A percentile compares a stretch with the other conserved stretches of the same genome.
phyloP scores from a whole-genome alignment of 2,888 invertebrate species.

The Malthinus flaveolus region DNA sequence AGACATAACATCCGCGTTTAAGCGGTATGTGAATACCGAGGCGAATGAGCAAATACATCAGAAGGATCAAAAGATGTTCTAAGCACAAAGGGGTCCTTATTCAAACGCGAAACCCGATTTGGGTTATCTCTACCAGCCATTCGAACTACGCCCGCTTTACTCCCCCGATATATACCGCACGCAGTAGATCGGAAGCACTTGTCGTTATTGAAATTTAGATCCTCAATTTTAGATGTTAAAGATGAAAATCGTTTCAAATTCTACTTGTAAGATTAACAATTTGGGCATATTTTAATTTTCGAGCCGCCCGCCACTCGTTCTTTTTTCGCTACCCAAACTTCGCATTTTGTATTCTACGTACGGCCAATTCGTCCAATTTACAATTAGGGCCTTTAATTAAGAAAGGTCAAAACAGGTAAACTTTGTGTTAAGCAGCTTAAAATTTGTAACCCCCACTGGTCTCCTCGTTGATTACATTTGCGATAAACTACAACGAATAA shows the following conservation, averaged over 20 bases:
- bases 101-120: conserved; percentile 53
- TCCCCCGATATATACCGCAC: conserved; percentile 29
- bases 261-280: conserved; percentile 18
- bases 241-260: conserved; percentile 27
- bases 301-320: neutral
- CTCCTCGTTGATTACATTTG: too few species aligned
- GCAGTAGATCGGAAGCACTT: conserved; percentile 34
- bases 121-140: conserved; percentile 46
- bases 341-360: neutral
- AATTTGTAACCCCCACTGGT: too few species aligned
- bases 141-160: conserved; percentile 21
- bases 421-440: too few species aligned
- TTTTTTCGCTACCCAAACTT: conserved; percentile 2
- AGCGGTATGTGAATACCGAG: conserved; percentile 43
- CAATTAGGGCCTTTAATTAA: too few species aligned
- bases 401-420: too few species aligned
- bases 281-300: conserved; percentile 5
- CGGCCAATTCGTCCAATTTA: too few species aligned
- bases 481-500: too few species aligned
- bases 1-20: conserved; percentile 45
- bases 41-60: conserved; percentile 48
- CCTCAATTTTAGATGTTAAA: conserved; percentile 32
- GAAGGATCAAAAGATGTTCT: conserved; percentile 51
- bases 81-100: conserved; percentile 49
- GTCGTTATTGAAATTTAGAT: conserved; percentile 32